Percentiles rank a stretch among this genome's conserved stretches.
Evolutionary conservation across 2,888 invertebrate genomes (phyloP).

Genomic region (Nephrocerus scutellatus): DNA sequence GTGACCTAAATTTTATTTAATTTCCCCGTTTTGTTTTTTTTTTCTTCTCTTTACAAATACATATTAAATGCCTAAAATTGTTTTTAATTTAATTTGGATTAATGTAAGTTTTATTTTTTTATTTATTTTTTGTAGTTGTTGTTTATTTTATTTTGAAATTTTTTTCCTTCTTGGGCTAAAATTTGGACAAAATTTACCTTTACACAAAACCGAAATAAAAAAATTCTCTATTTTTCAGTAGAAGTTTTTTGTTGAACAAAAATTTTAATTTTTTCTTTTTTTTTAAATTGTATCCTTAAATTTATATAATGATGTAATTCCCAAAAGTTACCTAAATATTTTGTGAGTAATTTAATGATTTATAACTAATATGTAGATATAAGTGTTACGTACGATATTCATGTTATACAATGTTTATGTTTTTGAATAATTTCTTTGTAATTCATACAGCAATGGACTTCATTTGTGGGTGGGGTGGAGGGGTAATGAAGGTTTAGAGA

Average conservation of each 20-base stretch:
- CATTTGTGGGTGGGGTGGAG: constrained; percentile 10
- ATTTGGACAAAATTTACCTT: too few species aligned
- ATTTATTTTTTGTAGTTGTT: too few species aligned
- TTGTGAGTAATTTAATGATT: too few species aligned
- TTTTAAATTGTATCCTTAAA: constrained; percentile 4
- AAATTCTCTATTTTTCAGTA: constrained; percentile 35
- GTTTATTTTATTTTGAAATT: too few species aligned
- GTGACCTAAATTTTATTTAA: constrained; percentile 7
- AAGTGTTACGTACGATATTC: constrained; percentile 19
- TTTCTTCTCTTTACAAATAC: constrained; percentile 18
- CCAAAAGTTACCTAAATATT: constrained; percentile 7
- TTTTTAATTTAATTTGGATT: constrained; percentile 8
- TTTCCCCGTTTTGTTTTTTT: constrained; percentile 6
- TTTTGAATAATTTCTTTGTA: constrained; percentile 24
- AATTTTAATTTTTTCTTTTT: too few species aligned
- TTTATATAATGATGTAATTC: constrained; percentile 28
- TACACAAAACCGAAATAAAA: too few species aligned
- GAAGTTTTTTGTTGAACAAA: constrained; percentile 32
- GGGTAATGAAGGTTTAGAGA: background rate
- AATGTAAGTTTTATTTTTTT: constrained; percentile 13
- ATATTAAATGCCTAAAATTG: constrained; percentile 13
- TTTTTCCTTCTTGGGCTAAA: too few species aligned
- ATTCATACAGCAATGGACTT: constrained; percentile 24
- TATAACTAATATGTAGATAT: constrained; percentile 17
- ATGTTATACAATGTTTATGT: constrained; percentile 12